These are phyloP conservation scores for Biston betularia DNA, from an alignment of 2,888 invertebrate species.

Conservation along the genomic window DNA sequence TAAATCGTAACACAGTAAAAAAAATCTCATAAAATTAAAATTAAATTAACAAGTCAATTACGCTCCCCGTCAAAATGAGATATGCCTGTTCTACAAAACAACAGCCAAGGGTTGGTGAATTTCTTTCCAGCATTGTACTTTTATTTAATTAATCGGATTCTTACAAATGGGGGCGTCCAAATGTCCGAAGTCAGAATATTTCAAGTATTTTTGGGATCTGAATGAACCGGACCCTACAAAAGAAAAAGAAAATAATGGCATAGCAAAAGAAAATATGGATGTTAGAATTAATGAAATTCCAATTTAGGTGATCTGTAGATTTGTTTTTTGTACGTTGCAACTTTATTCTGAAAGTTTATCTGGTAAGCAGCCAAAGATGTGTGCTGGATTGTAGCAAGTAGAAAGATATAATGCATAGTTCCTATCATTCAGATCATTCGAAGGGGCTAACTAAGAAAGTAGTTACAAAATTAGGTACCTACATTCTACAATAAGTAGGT, in stretches of 20 bases:
- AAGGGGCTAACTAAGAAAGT: too few relatives aligned
- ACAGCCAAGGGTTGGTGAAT: conserved; percentile 78
- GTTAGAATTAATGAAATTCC: conserved; percentile 18
- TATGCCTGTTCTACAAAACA: conserved; percentile 78
- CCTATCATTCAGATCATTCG: too few relatives aligned
- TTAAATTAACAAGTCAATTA: conserved; percentile 81
- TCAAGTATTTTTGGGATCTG: conserved; percentile 23
- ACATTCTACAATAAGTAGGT: too few relatives aligned
- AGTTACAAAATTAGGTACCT: too few relatives aligned
- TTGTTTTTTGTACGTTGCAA: neutral
- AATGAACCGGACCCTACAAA: conserved; percentile 20
- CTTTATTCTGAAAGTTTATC: neutral
- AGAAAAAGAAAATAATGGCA: conserved; percentile 21
- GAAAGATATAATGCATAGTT: too few relatives aligned
- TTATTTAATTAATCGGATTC: conserved; percentile 85
- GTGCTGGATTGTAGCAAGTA: too few relatives aligned
- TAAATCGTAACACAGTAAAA: neutral
- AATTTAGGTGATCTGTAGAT: neutral
- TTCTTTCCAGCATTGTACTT: conserved; percentile 80
- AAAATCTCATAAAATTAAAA: conserved; percentile 62
- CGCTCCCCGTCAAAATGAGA: conserved; percentile 73
- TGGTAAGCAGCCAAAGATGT: too few relatives aligned
- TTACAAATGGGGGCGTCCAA: conserved; percentile 80
- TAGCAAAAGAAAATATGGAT: conserved; percentile 1
- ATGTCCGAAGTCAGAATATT: conserved; percentile 62